A percentile compares a stretch with the other conserved stretches of the same genome.
phyloP scores from a whole-genome alignment of 2,113 vertebrate genomes.

The Ornithorhynchus anatinus region DNA sequence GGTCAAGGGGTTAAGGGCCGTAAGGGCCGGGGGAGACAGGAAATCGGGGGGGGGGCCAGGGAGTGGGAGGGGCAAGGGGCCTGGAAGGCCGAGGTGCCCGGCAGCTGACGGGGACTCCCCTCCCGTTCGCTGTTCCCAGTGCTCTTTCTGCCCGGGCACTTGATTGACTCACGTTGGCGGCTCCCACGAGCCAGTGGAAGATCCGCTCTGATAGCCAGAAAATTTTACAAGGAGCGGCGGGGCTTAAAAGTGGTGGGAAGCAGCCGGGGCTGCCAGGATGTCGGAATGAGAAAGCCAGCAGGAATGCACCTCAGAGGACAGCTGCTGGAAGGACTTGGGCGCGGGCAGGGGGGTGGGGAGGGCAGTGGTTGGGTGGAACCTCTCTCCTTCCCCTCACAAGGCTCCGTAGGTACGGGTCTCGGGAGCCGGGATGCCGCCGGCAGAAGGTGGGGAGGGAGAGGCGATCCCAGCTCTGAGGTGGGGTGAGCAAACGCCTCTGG shows the following conservation, averaged over 20 bases:
- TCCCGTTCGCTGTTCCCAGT: not conserved
- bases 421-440: not conserved
- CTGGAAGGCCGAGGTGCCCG: not conserved
- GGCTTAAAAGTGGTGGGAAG: slow-evolving; percentile 88
- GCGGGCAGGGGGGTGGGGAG: no score
- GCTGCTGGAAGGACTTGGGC: slow-evolving; percentile 84
- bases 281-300: slow-evolving; percentile 86
- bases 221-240: slow-evolving; percentile 82
- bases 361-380: no score
- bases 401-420: no score
- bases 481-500: slow-evolving; percentile 18
- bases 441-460: not conserved
- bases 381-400: no score
- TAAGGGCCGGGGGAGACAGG: not conserved
- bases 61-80: not conserved
- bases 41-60: no score
- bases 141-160: slow-evolving; percentile 57
- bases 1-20: no score
- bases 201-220: slow-evolving; percentile 79
- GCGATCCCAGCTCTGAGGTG: not conserved
- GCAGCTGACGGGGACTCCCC: not conserved
- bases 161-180: slow-evolving; percentile 72
- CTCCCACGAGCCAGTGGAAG: slow-evolving; percentile 74
- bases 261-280: slow-evolving; percentile 77
- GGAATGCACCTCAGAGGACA: slow-evolving; percentile 87